A percentile compares a stretch with the other conserved stretches of the same genome.
Evolutionary conservation across 2,113 vertebrate genomes (phyloP).

Genomic region (Scatophagus argus): DNA sequence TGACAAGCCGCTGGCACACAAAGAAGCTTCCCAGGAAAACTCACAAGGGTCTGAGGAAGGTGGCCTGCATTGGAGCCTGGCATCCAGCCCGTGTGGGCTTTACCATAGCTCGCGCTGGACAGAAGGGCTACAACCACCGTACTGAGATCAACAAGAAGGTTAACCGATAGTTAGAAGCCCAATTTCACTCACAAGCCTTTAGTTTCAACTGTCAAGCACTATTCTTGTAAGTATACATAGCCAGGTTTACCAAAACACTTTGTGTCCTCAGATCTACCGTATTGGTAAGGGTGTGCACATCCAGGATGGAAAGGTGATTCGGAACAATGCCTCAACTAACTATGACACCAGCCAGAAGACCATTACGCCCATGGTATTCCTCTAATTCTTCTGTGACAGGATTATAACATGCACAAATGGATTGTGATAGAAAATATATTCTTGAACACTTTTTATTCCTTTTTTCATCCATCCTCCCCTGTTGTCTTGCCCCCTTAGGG

Average conservation of each 20-base stretch:
- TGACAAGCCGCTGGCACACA: slow-evolving; percentile 95
- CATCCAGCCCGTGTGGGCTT: slow-evolving; percentile 94
- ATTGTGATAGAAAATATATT: neutral
- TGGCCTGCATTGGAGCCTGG: slow-evolving; percentile 97
- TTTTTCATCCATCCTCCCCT: no score
- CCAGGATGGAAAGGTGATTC: slow-evolving; percentile 94
- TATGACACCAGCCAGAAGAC: slow-evolving; percentile 96
- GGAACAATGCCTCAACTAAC: slow-evolving; percentile 93
- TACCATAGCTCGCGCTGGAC: slow-evolving; percentile 93
- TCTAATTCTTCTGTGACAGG: neutral
- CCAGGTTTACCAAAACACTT: neutral
- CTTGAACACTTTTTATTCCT: neutral
- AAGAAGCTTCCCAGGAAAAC: slow-evolving; percentile 98
- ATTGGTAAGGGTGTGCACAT: slow-evolving; percentile 91
- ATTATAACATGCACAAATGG: neutral
- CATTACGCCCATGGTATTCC: slow-evolving; percentile 92
- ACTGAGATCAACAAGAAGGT: slow-evolving; percentile 99
- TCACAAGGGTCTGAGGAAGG: slow-evolving; percentile 95
- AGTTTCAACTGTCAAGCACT: neutral
- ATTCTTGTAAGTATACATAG: neutral
- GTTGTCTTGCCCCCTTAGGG: slow-evolving; percentile 80
- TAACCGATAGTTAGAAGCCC: neutral
- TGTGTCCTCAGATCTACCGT: slow-evolving; percentile 89
- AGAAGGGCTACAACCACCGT: slow-evolving; percentile 97
- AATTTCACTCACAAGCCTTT: neutral